phyloP scores from a whole-genome alignment of 1,140 invertebrate genomes.

The Rhopalosiphum maidis region DNA sequence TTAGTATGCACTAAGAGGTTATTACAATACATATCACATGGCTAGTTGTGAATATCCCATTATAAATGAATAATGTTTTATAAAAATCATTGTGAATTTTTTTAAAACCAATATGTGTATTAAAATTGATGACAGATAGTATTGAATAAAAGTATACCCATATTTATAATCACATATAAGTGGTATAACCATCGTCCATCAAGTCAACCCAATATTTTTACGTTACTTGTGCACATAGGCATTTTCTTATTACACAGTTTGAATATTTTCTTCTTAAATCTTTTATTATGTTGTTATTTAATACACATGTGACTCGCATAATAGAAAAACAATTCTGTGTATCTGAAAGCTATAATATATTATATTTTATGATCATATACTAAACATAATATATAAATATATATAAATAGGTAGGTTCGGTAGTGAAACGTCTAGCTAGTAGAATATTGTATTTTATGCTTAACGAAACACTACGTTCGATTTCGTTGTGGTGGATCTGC shows the following conservation, averaged over 20 bases:
- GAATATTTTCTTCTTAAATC: background rate
- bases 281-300: no score
- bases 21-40: background rate
- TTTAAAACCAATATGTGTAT: no score
- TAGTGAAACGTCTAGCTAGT: background rate
- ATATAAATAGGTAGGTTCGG: background rate
- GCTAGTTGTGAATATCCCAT: background rate
- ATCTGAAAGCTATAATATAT: background rate
- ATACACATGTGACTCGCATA: background rate
- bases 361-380: background rate
- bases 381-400: background rate
- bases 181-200: no score
- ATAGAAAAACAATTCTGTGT: background rate
- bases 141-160: no score
- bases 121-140: no score
- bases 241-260: background rate
- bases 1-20: no score
- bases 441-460: background rate
- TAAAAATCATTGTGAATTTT: background rate
- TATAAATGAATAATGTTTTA: background rate
- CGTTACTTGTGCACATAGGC: no score
- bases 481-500: background rate
- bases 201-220: no score
- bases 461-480: background rate
- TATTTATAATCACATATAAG: no score